Conservation (phyloP, 2,888 invertebrate species). For the Hyposoter dolosus region DNA sequence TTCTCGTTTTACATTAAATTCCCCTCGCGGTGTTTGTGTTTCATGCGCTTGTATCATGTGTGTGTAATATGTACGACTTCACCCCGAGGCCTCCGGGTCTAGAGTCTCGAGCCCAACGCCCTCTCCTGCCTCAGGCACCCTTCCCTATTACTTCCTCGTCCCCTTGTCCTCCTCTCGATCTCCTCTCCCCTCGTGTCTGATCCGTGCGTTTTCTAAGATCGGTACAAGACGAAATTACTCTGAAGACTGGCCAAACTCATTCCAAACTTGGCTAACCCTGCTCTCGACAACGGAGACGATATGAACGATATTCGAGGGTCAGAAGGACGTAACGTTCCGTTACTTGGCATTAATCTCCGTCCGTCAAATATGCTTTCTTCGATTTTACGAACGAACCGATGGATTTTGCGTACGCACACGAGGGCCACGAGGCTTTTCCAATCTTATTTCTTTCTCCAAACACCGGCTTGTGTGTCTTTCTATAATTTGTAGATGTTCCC, state of each 20-base stretch:
- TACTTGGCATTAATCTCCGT: background rate
- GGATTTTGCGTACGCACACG: background rate
- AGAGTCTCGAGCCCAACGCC: conserved; percentile 44
- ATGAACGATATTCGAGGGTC: background rate
- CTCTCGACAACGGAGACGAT: conserved; percentile 46
- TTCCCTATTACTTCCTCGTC: conserved; percentile 41
- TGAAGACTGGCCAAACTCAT: conserved; percentile 81
- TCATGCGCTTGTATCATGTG: background rate
- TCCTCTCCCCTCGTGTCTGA: conserved; percentile 43
- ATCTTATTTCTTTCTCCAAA: conserved; percentile 13
- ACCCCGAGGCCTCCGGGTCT: conserved; percentile 46
- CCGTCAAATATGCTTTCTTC: background rate
- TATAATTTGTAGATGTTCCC: background rate
- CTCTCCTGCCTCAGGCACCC: conserved; percentile 25
- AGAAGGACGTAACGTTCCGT: background rate
- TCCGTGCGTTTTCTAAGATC: conserved; percentile 52
- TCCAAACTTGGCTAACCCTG: conserved; percentile 77
- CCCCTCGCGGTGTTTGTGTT: background rate
- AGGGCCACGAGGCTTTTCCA: background rate
- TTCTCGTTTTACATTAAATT: background rate
- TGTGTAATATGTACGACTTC: conserved; percentile 17
- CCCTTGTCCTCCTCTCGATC: background rate
- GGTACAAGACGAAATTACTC: conserved; percentile 75
- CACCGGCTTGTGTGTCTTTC: background rate
- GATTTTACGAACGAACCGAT: background rate